phyloP scores from a whole-genome alignment of 2,797 vertebrate species.

The Siniperca scherzeri region DNA sequence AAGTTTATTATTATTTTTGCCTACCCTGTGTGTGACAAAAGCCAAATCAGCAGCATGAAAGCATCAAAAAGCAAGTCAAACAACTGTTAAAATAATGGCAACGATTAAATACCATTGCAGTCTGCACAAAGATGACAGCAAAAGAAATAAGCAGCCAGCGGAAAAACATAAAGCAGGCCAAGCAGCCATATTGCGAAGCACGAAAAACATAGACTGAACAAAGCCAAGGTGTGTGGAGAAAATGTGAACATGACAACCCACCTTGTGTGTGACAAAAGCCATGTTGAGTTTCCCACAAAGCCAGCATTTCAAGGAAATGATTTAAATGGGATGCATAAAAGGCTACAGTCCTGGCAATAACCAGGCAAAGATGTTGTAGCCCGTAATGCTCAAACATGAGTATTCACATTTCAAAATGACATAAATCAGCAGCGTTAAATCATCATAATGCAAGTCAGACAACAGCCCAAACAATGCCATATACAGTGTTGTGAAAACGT shows the following conservation, averaged over 20 bases:
- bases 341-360: neutral
- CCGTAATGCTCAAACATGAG: neutral
- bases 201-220: neutral
- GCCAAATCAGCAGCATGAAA: too few species aligned
- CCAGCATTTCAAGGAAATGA: neutral
- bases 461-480: constrained; percentile 7
- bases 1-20: too few species aligned
- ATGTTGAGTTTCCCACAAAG: neutral
- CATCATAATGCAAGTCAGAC: constrained; percentile 1
- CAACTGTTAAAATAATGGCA: too few species aligned
- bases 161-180: neutral
- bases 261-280: neutral
- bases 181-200: too few species aligned
- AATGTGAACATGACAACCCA: neutral
- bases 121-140: neutral
- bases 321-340: neutral
- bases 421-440: constrained; percentile 16
- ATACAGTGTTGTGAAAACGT: neutral
- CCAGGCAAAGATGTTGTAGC: neutral
- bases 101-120: too few species aligned
- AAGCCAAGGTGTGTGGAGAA: neutral
- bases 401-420: constrained; percentile 7
- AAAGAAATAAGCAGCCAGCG: neutral
- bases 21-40: too few species aligned
- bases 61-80: too few species aligned